These are phyloP conservation scores for Xiphorhynchus elegans DNA, from an alignment of 2,113 vertebrate genomes.

Conservation along the genomic window DNA sequence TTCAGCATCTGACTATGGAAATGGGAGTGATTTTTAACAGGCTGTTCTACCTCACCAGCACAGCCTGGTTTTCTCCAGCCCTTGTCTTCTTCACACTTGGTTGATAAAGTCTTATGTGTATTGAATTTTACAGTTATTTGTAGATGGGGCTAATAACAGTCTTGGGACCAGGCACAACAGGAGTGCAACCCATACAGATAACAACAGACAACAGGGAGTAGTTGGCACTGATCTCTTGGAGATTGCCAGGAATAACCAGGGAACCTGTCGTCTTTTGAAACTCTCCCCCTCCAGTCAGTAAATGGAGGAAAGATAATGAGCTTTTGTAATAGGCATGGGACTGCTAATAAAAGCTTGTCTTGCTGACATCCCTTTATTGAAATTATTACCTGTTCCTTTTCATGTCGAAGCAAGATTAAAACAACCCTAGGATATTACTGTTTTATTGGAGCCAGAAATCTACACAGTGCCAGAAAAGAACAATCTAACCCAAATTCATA, in stretches of 20 bases:
- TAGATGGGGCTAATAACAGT: neutral
- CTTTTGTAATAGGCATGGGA: constrained; percentile 35
- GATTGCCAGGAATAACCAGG: neutral
- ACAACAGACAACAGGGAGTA: neutral
- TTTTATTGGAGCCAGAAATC: constrained; percentile 33
- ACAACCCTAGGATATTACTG: neutral
- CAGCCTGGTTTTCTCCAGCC: neutral
- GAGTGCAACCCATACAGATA: neutral
- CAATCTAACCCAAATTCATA: constrained; percentile 37
- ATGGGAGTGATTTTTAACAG: neutral
- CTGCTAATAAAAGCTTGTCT: constrained; percentile 42
- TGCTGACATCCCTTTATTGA: constrained; percentile 31
- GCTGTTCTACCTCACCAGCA: neutral
- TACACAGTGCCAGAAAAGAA: neutral
- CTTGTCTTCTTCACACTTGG: neutral
- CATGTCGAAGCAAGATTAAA: constrained; percentile 3
- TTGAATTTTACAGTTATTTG: neutral
- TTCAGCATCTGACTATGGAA: neutral
- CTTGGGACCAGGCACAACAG: neutral
- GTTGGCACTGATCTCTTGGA: neutral
- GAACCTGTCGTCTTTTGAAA: neutral
- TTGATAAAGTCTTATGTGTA: neutral
- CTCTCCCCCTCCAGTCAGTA: neutral
- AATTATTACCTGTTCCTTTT: constrained; percentile 41
- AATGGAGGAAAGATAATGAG: constrained; percentile 28